Conservation (phyloP, 2,113 vertebrate genomes). For the Rhea pennata region DNA sequence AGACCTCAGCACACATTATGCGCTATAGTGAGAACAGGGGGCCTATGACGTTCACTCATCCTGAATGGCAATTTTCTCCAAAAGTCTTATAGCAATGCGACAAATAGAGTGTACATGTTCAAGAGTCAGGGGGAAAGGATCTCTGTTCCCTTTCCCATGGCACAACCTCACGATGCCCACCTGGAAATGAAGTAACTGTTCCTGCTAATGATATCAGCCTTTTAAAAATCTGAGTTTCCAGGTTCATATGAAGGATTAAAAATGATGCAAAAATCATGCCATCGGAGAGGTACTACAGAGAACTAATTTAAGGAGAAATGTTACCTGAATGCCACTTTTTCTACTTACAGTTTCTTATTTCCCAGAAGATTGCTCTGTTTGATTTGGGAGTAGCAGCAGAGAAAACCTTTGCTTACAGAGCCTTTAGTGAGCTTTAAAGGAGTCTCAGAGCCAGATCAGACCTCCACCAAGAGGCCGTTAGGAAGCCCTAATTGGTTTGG, state of each 20-base stretch:
- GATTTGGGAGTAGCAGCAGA: background rate
- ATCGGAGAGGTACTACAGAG: background rate
- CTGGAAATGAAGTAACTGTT: background rate
- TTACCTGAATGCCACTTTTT: background rate
- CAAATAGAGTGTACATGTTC: rapidly evolving
- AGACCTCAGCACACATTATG: background rate
- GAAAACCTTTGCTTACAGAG: background rate
- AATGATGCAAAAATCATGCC: rapidly evolving
- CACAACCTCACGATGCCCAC: background rate
- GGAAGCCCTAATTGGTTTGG: background rate
- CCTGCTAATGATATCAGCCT: background rate
- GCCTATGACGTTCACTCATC: rapidly evolving
- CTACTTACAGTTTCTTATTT: background rate
- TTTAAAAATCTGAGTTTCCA: background rate
- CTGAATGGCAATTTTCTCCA: background rate
- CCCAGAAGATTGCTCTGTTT: background rate
- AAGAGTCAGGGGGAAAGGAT: background rate
- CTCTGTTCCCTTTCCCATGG: background rate
- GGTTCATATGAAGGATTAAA: rapidly evolving
- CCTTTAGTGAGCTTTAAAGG: background rate
- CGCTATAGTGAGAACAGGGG: background rate
- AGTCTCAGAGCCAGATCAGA: background rate
- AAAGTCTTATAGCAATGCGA: no score
- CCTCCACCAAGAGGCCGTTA: background rate
- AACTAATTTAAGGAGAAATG: background rate